phyloP scores from a whole-genome alignment of 2,113 vertebrate genomes.

The Protomyctophum bolini region DNA sequence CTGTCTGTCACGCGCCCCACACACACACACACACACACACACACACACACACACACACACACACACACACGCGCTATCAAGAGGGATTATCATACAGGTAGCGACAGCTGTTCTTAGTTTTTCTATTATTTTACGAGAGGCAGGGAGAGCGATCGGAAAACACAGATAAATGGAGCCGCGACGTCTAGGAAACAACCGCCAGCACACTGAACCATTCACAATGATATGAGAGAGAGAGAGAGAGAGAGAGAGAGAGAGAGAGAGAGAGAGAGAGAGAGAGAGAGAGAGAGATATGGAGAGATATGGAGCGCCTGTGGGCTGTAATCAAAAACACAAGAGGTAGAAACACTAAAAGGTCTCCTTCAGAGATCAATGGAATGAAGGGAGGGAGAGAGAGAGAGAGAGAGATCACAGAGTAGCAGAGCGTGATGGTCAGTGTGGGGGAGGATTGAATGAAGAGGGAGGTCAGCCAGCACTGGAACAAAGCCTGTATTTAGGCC shows the following conservation, averaged over 20 bases:
- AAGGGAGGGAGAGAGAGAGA: background rate
- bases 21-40: background rate
- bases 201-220: too few relatives aligned
- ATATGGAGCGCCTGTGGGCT: too few relatives aligned
- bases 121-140: too few relatives aligned
- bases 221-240: background rate
- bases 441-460: background rate
- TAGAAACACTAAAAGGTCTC: too few relatives aligned
- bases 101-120: too few relatives aligned
- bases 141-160: too few relatives aligned
- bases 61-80: too few relatives aligned
- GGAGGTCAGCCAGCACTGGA: background rate
- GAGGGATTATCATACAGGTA: too few relatives aligned
- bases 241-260: background rate
- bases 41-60: too few relatives aligned
- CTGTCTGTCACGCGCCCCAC: background rate
- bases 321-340: constrained; percentile 25
- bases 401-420: background rate
- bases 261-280: background rate
- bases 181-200: too few relatives aligned
- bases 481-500: constrained; percentile 44
- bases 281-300: background rate
- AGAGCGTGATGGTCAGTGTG: constrained; percentile 11
- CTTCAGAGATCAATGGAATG: background rate
- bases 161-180: too few relatives aligned